Base-by-base conservation (phyloP, 2,797 vertebrate genomes). In the Champsocephalus esox region DNA sequence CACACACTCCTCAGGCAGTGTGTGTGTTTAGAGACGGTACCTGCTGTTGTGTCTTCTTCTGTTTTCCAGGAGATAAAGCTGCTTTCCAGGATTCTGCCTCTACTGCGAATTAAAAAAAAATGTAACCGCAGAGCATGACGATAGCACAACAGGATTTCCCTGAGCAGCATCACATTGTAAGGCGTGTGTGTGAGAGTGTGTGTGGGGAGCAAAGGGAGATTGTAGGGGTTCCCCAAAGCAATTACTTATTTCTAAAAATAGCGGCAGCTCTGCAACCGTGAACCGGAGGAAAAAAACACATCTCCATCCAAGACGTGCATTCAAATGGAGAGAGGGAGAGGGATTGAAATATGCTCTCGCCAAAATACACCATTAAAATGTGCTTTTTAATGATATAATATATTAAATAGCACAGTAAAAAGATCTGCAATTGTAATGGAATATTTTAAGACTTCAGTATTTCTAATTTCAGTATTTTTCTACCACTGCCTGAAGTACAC, bases 191-290 rank as follows among this genome's bases (percentile, higher is more conserved):
- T 65, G 56, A 64, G 45, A 2, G 34, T 48, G 49, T 24, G 58
- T 45, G 62, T 19, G 63, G 1, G 3, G 67, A 64, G 55, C 46
- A 24, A 45, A n/a, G 24, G 19, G 28, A 55, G 62, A 28, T 80
- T 73, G 66, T 11, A 69, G 87, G 87, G 84, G 54, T 88, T 89
- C 81, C 89, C 90, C 83, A 80, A 83, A 86, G 81, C 77, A 79
- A 73, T 77, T 72, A 74, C 69, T 80, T 28, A 61, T 50, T 56
- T 78, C 83, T 88, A 90, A 82, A 92, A 87, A 91, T 90, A 92
- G 80, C 85, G 13, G 45, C 75, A 73, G 79, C 77, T 77, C 72
- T 60, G 34, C 72, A 52, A 74, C 74, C 70, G 67, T 78, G 78
- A 74, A 84, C 80, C 38, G 14, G 71, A 73, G 28, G 45, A 1